Evolutionary conservation across 2,113 vertebrate species (phyloP).

Genomic region (Drymodes brunneopygia): DNA sequence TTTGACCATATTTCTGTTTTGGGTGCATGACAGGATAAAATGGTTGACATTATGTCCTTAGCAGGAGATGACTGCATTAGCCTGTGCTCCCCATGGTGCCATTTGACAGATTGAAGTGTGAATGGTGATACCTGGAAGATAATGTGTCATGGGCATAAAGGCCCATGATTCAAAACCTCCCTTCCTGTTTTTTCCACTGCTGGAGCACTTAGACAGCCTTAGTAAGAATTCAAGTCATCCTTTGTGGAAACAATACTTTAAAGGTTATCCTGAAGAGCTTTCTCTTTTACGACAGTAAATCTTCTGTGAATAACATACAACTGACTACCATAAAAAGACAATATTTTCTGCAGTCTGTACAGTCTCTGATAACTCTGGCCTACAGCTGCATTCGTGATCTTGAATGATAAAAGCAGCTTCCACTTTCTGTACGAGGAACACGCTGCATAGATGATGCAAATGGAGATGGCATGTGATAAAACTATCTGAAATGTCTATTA

Average conservation of each 20-base stretch:
- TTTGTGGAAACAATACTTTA: background rate
- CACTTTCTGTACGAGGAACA: background rate
- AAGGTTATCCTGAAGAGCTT: background rate
- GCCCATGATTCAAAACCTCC: background rate
- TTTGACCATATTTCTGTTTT: background rate
- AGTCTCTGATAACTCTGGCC: background rate
- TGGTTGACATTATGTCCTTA: background rate
- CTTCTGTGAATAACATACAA: background rate
- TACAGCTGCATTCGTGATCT: background rate
- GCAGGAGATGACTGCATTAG: slow-evolving; percentile 13
- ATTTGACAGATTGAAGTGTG: background rate
- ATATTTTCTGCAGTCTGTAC: background rate
- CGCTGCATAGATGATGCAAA: background rate
- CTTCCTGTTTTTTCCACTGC: background rate
- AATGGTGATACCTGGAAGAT: background rate
- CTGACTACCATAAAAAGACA: background rate
- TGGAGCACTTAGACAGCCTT: background rate
- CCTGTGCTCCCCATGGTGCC: background rate
- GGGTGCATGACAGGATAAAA: background rate
- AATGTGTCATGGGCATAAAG: background rate
- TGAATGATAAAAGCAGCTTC: background rate
- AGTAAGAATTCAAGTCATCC: background rate
- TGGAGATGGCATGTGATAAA: background rate
- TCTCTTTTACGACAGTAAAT: background rate
- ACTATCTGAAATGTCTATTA: background rate